These are phyloP conservation scores for Pimpla rufipes DNA, from an alignment of 2,888 invertebrate genomes.

Conservation along the genomic window DNA sequence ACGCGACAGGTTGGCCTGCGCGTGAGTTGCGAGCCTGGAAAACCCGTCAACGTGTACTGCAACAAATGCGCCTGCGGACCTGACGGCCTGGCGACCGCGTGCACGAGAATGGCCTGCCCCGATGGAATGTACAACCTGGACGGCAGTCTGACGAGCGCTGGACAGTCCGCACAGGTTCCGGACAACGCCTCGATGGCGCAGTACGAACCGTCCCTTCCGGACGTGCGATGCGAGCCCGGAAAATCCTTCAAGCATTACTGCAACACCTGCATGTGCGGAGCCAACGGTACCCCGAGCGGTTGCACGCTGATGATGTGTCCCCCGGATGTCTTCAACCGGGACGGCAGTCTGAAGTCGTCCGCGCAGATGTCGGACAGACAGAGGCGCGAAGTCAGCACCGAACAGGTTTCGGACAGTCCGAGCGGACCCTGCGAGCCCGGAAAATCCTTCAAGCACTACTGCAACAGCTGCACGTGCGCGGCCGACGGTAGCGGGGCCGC, in stretches of 20 bases:
- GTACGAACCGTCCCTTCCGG: background rate
- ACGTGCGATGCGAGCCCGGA: constrained; percentile 51
- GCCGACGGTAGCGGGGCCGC: too few species aligned
- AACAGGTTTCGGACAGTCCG: too few species aligned
- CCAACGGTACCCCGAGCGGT: constrained; percentile 82
- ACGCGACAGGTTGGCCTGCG: constrained; percentile 2
- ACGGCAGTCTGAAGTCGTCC: constrained; percentile 31
- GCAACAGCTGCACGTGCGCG: too few species aligned
- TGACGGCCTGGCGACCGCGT: constrained; percentile 2
- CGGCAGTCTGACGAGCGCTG: constrained; percentile 58
- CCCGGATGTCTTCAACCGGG: constrained; percentile 34
- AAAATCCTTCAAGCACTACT: too few species aligned
- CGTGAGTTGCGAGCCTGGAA: background rate
- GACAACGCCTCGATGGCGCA: background rate
- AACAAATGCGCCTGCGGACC: background rate
- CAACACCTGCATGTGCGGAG: constrained; percentile 87
- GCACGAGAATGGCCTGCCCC: constrained; percentile 55
- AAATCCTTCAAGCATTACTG: constrained; percentile 84
- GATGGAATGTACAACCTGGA: constrained; percentile 55
- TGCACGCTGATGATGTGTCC: constrained; percentile 58
- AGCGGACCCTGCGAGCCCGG: too few species aligned
- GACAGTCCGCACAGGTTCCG: background rate
- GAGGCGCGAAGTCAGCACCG: too few species aligned
- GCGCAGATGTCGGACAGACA: background rate
- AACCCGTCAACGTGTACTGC: background rate